Evolutionary conservation across 2,113 vertebrate genomes (phyloP), one percentile per base, ranked within the genome.

Genomic region (Ariopsis seemanni): DNA sequence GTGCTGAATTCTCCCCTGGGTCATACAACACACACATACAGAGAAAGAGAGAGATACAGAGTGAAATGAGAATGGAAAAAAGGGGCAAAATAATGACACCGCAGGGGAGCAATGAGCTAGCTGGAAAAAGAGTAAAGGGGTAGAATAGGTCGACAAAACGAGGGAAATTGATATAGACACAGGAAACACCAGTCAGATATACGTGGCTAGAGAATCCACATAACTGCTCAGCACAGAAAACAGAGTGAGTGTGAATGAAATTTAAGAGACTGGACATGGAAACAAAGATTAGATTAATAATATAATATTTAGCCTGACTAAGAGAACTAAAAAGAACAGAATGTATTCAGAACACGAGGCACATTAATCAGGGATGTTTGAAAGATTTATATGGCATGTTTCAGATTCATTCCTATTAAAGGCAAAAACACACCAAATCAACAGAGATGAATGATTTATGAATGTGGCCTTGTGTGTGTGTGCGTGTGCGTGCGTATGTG

Each of bases 1-100:
- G 84, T 86, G 86, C 88, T 88, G 87, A 86, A 89, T 85, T 89
- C 67, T 82, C 88, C 86, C 86, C 27, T 84, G 84, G 88, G 90
- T 60, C 75, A 88, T 7, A 48, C 85, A 82, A n/a, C 48, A 86
- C 63, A 48, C 53, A 83, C 60, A 87, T 42, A 85, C 25, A 83
- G 60, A 82, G 65, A 65, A 58, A 82, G 65, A 83, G 60, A 83
- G 79, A 86, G 81, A 78, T 22, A 75, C 2, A 86, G 80, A 86
- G 42, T 27, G 78, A 74, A 67, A 82, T 42, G 30, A 48, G 57
- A 82, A 25, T 62, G 81, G 83, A 57, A 62, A 85, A 58, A 83
- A 69, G 0, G 71, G 69, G 30, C 22, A 71, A 53, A 83, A 90
- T 85, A 83, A 88, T 85, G 83, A 87, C 83, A 87, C 52, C 74